Conservation (phyloP, 2,797 vertebrate genomes). For the Xyrichtys novacula region DNA sequence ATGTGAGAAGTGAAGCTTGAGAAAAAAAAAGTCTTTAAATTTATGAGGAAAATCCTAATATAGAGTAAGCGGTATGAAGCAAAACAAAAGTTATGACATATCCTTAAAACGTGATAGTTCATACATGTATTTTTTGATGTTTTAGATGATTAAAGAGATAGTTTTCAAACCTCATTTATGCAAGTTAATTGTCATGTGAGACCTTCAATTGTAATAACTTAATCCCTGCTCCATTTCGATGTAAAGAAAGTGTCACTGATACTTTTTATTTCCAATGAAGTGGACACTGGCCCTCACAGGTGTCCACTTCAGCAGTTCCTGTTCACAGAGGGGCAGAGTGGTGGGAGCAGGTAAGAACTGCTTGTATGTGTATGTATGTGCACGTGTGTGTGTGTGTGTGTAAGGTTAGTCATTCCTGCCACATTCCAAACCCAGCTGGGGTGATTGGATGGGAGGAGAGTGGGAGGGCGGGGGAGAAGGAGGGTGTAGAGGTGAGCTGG, state of each 20-base stretch:
- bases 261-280: slow-evolving; percentile 5
- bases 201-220: neutral
- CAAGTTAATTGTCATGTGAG: neutral
- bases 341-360: slow-evolving; percentile 64
- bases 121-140: neutral
- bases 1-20: neutral
- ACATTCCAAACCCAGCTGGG: slow-evolving; percentile 84
- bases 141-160: neutral
- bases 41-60: neutral
- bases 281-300: slow-evolving; percentile 53
- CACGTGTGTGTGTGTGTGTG: slow-evolving; percentile 48
- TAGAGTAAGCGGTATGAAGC: neutral
- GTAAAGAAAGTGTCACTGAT: neutral
- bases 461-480: slow-evolving; percentile 66
- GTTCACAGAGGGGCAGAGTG: slow-evolving; percentile 32
- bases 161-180: neutral
- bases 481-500: slow-evolving; percentile 74
- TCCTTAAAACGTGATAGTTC: neutral
- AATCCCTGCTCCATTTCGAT: neutral
- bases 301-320: slow-evolving; percentile 47
- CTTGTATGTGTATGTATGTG: slow-evolving; percentile 30
- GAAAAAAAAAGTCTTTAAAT: too few relatives aligned
- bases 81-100: neutral
- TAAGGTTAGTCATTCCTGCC: slow-evolving; percentile 75
- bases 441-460: slow-evolving; percentile 81